Evolutionary conservation across 2,888 invertebrate species (phyloP), one percentile per base, ranked within the genome.

Genomic region (Pediacus dermestoides): DNA sequence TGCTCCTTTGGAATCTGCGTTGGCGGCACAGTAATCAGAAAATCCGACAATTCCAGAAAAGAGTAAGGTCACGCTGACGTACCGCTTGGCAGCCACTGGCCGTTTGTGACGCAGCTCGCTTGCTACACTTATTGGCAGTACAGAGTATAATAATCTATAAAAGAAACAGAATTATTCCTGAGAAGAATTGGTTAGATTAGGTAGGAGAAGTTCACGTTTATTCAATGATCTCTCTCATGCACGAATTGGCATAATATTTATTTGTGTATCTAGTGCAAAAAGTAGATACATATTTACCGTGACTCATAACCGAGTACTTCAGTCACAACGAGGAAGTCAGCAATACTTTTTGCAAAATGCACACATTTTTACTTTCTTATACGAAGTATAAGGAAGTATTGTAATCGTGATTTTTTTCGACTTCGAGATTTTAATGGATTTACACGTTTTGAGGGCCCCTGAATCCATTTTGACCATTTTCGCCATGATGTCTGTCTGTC

Each of bases 31-130:
- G 65, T 92, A 92, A 58, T 88, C 84, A 13, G 86, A 81, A 62
- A 95, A 95, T 23, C 92, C 93, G 7, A 93, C 92, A 55, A 89
- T 87, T 27, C 95, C 95, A 28, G 93, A 93, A 74, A 95, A 95
- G 57, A 95, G 80, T 0, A 95, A 75, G 0, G 95, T 94, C 23
- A 95, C 95, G 31, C 84, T 82, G 60, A 90, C 92, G 66, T 90
- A 94, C 44, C 89, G 81, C 56, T 76, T 77, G 18, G 95, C 93
- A 1, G 90, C 86, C 7, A 95, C 93, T 1, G 93, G 92, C 23
- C 93, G 78, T 49, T 88, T 81, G 68, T 95, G 94, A 38, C 95
- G 82, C 27, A 95, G 75, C 61, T 95, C 94, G 51, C 85, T 93
- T n/a, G 95, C 95, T 28, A 95, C 95, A 45, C 88, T 88, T 58